Conservation (phyloP, 2,113 vertebrate genomes). For the Terrapene triunguis region DNA sequence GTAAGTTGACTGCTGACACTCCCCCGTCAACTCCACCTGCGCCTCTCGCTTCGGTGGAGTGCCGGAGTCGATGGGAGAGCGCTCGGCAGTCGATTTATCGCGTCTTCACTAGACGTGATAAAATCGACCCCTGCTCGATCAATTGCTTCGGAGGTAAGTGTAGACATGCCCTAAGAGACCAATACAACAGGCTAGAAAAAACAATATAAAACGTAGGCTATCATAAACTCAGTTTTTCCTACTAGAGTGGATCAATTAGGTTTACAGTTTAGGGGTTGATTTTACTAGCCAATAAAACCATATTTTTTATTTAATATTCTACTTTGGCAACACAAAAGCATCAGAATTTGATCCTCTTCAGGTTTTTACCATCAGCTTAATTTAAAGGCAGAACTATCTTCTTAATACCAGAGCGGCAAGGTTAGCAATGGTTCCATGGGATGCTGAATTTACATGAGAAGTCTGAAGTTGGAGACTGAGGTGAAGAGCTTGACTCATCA, state of each 20-base stretch:
- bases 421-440: background rate
- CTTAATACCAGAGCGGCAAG: background rate
- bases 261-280: background rate
- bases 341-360: background rate
- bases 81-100: too few species aligned
- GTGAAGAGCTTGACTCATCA: accelerated
- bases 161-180: background rate
- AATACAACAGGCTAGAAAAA: too few species aligned
- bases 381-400: background rate
- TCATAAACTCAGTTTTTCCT: background rate
- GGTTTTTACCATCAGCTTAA: background rate
- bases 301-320: background rate
- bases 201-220: background rate
- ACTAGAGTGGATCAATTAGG: background rate
- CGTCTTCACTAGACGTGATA: too few species aligned
- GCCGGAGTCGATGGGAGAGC: too few species aligned
- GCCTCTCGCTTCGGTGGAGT: too few species aligned
- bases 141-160: too few species aligned
- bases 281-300: background rate
- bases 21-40: too few species aligned
- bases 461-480: background rate
- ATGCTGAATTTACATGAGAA: background rate
- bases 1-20: too few species aligned
- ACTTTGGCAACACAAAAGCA: background rate
- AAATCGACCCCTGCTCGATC: too few species aligned